A percentile compares a stretch with the other conserved stretches of the same genome.
Conservation (phyloP, 2,113 vertebrate genomes). For the Monopterus albus region DNA sequence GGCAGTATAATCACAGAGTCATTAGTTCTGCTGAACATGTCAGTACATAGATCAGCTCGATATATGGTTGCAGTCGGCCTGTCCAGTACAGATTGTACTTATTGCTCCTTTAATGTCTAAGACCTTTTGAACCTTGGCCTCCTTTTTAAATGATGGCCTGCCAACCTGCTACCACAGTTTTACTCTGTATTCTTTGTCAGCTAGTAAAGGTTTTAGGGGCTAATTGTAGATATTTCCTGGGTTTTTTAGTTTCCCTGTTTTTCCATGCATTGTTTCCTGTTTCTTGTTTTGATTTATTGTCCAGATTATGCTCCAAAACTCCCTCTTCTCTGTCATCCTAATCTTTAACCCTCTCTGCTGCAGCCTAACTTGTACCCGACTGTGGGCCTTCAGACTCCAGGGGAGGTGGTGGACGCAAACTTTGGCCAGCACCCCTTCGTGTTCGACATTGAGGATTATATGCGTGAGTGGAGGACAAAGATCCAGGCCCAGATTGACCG, state of each 20-base stretch:
- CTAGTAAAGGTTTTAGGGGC: not conserved
- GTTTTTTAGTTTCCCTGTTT: slow-evolving; percentile 35
- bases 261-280: slow-evolving; percentile 34
- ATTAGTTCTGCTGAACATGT: too few species aligned
- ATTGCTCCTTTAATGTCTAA: not conserved
- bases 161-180: not conserved
- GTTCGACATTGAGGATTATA: slow-evolving; percentile 98
- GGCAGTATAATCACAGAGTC: not conserved
- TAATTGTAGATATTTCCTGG: slow-evolving; percentile 30
- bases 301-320: slow-evolving; percentile 34
- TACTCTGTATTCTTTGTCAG: not conserved
- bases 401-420: slow-evolving; percentile 98
- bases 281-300: slow-evolving; percentile 41
- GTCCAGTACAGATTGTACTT: not conserved
- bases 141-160: not conserved
- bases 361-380: slow-evolving; percentile 99
- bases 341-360: slow-evolving; percentile 13
- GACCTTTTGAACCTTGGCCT: too few species aligned
- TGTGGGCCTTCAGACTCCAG: slow-evolving; percentile 97
- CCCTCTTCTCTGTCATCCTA: not conserved
- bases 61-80: too few species aligned
- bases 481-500: slow-evolving; percentile 96
- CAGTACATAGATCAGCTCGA: too few species aligned
- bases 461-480: slow-evolving; percentile 98
- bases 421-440: slow-evolving; percentile 98